Evolutionary conservation across 2,888 invertebrate genomes (phyloP).

Genomic region (Ochlodes sylvanus): DNA sequence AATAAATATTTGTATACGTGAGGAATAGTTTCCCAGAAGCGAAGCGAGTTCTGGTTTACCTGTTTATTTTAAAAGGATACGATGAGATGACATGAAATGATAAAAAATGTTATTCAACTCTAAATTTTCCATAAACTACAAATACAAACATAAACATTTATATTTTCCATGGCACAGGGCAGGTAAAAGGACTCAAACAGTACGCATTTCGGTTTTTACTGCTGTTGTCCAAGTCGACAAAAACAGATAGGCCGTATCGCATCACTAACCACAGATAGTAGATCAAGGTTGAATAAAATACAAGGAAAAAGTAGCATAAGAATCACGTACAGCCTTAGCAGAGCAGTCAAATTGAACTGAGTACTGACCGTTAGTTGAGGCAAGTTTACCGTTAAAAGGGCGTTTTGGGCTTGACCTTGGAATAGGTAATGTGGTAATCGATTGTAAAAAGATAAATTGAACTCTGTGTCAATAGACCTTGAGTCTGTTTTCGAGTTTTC

Average conservation of each 20-base stretch:
- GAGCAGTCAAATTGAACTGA: slow-evolving; percentile 1
- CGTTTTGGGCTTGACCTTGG: neutral
- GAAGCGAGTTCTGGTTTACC: too few relatives aligned
- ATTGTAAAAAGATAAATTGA: neutral
- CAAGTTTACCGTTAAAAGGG: neutral
- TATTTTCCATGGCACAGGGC: too few relatives aligned
- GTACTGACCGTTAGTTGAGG: neutral
- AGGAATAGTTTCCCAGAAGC: too few relatives aligned
- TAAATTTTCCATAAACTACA: too few relatives aligned
- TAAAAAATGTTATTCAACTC: too few relatives aligned
- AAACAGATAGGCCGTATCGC: slow-evolving; percentile 16
- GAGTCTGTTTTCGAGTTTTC: neutral
- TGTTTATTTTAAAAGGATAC: too few relatives aligned
- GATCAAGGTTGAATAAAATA: neutral
- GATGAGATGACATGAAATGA: too few relatives aligned
- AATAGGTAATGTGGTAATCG: neutral
- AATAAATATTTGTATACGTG: too few relatives aligned
- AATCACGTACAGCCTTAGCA: neutral
- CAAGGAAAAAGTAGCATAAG: neutral
- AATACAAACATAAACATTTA: too few relatives aligned
- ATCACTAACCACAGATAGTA: slow-evolving; percentile 4
- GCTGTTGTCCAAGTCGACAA: neutral
- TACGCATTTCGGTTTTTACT: too few relatives aligned
- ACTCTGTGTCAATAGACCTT: neutral
- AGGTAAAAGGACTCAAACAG: too few relatives aligned